Evolutionary conservation across 2,113 vertebrate genomes (phyloP), one percentile per base, ranked within the genome.

Genomic region (Grus americana): DNA sequence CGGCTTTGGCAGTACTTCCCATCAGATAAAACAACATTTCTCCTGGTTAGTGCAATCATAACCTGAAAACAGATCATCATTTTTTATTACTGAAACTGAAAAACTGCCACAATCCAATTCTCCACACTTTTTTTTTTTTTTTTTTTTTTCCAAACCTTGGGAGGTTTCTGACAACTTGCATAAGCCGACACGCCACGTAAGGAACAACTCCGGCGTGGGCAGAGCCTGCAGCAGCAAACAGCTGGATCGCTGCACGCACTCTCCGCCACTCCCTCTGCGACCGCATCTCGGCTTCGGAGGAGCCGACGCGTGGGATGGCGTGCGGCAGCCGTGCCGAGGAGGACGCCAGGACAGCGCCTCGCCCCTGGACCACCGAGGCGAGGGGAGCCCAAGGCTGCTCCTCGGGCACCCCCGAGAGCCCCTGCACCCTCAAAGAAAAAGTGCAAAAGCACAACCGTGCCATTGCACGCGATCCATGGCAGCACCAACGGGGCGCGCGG

Each of bases 391-490:
- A 10, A 2, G 1, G 2, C 16, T 3, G n/a, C 55, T 62, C 29
- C 29, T 47, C 2, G 3, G 82, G 54, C 23, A 67, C 13, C 32
- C 0, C 57, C 3, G 4, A 13, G 52, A 32, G 38, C 47, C 88
- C 52, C 15, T 3, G 10, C 40, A 20, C 5, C 46, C 71, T 8
- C 65, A 12, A 22, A 74, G 49, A 58, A 14, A 24, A 24, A 6
- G 4, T 21, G 61, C 34, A 22, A 44, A n/a, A 4, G 5, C 66
- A 5, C 16, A 20, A 10, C 38, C 4, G 0, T 5, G 4, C 32
- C 40, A 3, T 0, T 2, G 44, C 50, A 23, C 0, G 1, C 0
- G 19, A 61, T 18, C 26, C 6, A 6, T 1, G 38, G 18, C 4
- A 40, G 49, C 44, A 38, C 10, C 9, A 1, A 26, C 2, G 4